Evolutionary conservation across 1,140 invertebrate genomes (phyloP), one percentile per base, ranked within the genome.

Genomic region (Mizuhopecten yessoensis): DNA sequence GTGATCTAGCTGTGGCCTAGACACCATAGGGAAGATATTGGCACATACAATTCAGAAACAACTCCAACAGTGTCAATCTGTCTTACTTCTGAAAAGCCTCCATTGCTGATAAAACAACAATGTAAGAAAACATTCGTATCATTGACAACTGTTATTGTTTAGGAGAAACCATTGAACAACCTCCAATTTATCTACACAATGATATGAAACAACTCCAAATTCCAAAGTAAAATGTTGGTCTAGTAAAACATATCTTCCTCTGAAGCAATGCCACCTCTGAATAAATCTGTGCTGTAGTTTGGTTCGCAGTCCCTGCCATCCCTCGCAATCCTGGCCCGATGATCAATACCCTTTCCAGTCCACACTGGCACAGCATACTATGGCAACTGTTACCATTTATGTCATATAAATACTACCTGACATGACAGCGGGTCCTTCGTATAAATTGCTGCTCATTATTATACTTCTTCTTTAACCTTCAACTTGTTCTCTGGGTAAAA

Each of bases 311-410:
- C 57, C 57, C 23, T 75, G 57, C 57, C n/a, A 29, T 75, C 57
- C 57, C 23, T 29, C 29, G 57, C 57, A 3, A 75, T 75, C 57
- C 57, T 7, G 17, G n/a, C 57, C 57, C 23, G 29, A 75, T 75
- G 57, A 75, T 75, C 57, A 75, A 75, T 75, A 75, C 57, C 42
- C 57, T 75, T 29, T n/a, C 23, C 57, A 75, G n/a, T n/a, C 57
- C 29, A n/a, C 23, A n/a, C 1, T 75, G 57, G 57, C 57, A 75
- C 57, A 75, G 57, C 57, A n/a, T 75, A 75, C 57, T 75, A 75
- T 29, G 57, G 57, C 57, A 75, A 75, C 57, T 29, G 57, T 75
- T 75, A 75, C 57, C 57, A 75, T 75, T 75, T 75, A 75, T 75
- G 17, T 75, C 57, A 75, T 75, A 75, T 75, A 75, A 75, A 75